Conservation (phyloP, 2,113 vertebrate genomes). For the Phylloscopus trochilus region DNA sequence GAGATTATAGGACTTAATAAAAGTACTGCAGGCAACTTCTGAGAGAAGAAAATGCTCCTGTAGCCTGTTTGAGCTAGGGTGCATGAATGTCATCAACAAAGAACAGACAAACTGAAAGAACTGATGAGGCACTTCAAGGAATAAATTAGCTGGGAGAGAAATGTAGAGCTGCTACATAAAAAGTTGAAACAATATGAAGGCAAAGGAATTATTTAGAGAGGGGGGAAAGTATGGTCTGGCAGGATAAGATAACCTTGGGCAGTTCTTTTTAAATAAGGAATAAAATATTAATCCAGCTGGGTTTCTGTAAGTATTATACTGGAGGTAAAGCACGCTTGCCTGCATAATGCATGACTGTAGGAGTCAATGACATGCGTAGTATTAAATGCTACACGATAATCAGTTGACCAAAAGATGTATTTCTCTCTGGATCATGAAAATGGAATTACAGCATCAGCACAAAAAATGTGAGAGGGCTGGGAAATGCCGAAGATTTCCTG, state of each 20-base stretch:
- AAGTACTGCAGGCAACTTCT: constrained; percentile 20
- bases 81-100: constrained; percentile 43
- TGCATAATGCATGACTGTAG: neutral
- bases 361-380: neutral
- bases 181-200: constrained; percentile 47
- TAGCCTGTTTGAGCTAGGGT: neutral
- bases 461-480: constrained; percentile 7
- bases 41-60: neutral
- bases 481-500: constrained; percentile 48
- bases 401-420: constrained; percentile 23
- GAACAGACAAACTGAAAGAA: constrained; percentile 9
- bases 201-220: constrained; percentile 20
- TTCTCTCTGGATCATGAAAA: constrained; percentile 13
- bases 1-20: constrained; percentile 31
- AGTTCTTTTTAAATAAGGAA: constrained; percentile 30
- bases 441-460: constrained; percentile 8
- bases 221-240: neutral
- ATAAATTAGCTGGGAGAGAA: constrained; percentile 41
- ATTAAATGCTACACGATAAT: neutral
- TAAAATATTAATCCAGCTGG: constrained; percentile 17
- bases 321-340: neutral
- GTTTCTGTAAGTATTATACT: neutral
- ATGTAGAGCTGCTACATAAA: constrained; percentile 32
- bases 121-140: constrained; percentile 19
- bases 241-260: constrained; percentile 49